Percentiles rank a stretch among this genome's conserved stretches.
Conservation (phyloP, 2,797 vertebrate species). For the Acipenser oxyrinchus region DNA sequence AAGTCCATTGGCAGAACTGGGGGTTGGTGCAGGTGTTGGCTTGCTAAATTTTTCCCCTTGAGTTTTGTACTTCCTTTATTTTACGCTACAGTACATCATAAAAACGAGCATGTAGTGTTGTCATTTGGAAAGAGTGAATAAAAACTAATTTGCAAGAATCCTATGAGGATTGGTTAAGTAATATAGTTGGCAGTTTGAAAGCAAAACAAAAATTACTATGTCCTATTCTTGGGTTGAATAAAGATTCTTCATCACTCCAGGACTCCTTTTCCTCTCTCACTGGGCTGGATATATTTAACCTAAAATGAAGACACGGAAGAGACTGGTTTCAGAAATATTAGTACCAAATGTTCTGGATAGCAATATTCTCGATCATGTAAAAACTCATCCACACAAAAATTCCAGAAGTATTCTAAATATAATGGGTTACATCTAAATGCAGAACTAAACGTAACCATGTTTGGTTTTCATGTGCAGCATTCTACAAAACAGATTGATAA, state of each 20-base stretch:
- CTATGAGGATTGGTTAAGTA: too few relatives aligned
- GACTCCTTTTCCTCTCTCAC: constrained; percentile 39
- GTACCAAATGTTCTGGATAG: not conserved
- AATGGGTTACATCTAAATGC: too few relatives aligned
- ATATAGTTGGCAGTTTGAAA: constrained; percentile 8
- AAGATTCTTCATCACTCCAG: constrained; percentile 53
- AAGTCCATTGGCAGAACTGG: not conserved
- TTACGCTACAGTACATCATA: not conserved
- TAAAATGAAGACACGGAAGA: constrained; percentile 20
- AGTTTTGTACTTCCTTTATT: constrained; percentile 35
- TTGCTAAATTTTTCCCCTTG: constrained; percentile 3
- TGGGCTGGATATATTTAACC: constrained; percentile 25
- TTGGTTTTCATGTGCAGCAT: too few relatives aligned
- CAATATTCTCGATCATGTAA: not conserved
- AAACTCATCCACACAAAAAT: not conserved
- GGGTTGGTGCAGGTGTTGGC: not conserved
- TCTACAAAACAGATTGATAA: too few relatives aligned
- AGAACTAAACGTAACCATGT: too few relatives aligned
- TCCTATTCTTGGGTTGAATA: constrained; percentile 8
- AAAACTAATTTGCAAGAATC: too few relatives aligned
- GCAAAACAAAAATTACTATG: constrained; percentile 19
- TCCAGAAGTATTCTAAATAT: not conserved
- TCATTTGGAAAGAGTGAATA: too few relatives aligned
- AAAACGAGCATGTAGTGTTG: too few relatives aligned
- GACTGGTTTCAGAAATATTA: not conserved